phyloP scores from a whole-genome alignment of 2,113 vertebrate species.

The Tamias sibiricus region DNA sequence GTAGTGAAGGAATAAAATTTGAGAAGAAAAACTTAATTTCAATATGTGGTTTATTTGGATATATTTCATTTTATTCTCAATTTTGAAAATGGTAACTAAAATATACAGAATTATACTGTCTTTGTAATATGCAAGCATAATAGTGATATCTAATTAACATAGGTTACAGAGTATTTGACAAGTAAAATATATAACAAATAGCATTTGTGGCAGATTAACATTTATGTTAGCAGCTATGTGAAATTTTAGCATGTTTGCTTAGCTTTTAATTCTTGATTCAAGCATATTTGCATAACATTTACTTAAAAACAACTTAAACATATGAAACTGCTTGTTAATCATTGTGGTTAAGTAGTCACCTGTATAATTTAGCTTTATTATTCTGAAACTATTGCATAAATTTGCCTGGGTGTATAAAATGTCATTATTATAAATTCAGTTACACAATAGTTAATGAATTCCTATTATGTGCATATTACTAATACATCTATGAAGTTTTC shows the following conservation, averaged over 20 bases:
- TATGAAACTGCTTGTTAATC: conserved; percentile 65
- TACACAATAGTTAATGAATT: conserved; percentile 46
- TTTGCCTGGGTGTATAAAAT: conserved; percentile 65
- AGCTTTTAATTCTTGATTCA: conserved; percentile 69
- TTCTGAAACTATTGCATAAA: conserved; percentile 38
- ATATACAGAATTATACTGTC: conserved; percentile 67
- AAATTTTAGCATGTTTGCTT: conserved; percentile 72
- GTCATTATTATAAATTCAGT: conserved; percentile 3
- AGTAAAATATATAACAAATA: conserved; percentile 72
- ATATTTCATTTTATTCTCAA: neutral
- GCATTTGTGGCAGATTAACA: conserved; percentile 66
- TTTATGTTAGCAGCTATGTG: conserved; percentile 63
- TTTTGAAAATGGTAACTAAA: neutral
- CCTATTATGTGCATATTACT: neutral
- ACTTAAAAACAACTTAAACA: conserved; percentile 68
- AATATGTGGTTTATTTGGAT: neutral
- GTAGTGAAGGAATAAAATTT: neutral
- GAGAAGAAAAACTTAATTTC: neutral
- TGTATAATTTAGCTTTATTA: conserved; percentile 63
- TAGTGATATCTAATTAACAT: conserved; percentile 65
- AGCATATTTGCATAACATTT: conserved; percentile 79
- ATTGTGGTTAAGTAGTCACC: conserved; percentile 45
- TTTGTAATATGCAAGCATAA: conserved; percentile 28
- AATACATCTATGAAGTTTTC: neutral
- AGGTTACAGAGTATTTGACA: conserved; percentile 59